phyloP scores from a whole-genome alignment of 2,797 vertebrate genomes.

The Trichosurus vulpecula region DNA sequence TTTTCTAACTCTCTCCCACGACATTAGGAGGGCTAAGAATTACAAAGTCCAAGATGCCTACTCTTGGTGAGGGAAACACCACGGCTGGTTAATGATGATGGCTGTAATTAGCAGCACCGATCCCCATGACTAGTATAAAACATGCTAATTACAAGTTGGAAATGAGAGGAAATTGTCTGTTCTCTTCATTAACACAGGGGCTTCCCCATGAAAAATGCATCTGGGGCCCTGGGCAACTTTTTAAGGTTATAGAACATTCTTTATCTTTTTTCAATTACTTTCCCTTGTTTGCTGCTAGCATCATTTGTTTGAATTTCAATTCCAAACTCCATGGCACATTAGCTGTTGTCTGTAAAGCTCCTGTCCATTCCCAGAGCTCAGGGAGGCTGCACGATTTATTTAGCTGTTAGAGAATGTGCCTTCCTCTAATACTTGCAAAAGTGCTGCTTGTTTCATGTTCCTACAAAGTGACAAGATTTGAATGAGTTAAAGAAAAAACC shows the following conservation, averaged over 20 bases:
- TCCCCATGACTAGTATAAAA: slow-evolving; percentile 51
- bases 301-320: slow-evolving; percentile 43
- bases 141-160: slow-evolving; percentile 30
- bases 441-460: not conserved
- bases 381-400: not conserved
- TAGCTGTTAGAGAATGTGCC: not conserved
- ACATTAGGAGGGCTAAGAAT: not conserved
- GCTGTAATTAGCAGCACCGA: slow-evolving; percentile 40
- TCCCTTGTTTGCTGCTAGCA: slow-evolving; percentile 5
- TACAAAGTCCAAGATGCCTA: not conserved
- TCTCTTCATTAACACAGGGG: not conserved
- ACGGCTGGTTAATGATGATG: not conserved
- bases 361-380: rapidly evolving
- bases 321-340: not conserved
- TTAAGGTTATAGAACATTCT: slow-evolving; percentile 1
- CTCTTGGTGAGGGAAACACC: not conserved
- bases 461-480: not conserved
- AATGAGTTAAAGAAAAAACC: not conserved
- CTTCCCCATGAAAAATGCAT: slow-evolving; percentile 9
- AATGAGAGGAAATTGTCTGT: slow-evolving; percentile 38
- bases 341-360: slow-evolving; percentile 11
- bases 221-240: slow-evolving; percentile 1
- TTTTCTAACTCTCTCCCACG: not conserved
- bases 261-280: slow-evolving; percentile 56
- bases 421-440: not conserved